Evolutionary conservation across 2,888 invertebrate species (phyloP).

Genomic region (Caenorhabditis sp.): DNA sequence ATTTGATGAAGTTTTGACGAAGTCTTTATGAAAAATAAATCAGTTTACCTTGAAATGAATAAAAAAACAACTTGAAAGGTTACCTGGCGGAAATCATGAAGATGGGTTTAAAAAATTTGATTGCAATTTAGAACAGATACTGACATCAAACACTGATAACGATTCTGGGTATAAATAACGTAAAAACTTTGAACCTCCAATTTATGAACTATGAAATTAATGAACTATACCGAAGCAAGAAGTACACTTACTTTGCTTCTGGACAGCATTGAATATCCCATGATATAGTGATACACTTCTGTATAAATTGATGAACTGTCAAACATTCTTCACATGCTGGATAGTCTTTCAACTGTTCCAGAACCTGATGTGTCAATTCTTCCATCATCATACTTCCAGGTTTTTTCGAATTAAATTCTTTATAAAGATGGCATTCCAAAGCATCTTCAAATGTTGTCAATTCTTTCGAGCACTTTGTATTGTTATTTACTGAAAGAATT

Average conservation of each 20-base stretch:
- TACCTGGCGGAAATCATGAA: no score
- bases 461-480: slow-evolving; percentile 25
- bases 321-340: slow-evolving; percentile 22
- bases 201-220: no score
- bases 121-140: no score
- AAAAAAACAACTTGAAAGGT: no score
- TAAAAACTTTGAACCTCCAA: no score
- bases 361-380: slow-evolving; percentile 24
- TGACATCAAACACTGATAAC: no score
- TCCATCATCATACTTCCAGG: slow-evolving; percentile 18
- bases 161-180: no score
- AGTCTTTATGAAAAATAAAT: no score
- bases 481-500: slow-evolving; percentile 22
- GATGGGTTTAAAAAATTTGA: no score
- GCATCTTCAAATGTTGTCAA: slow-evolving; percentile 23
- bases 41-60: no score
- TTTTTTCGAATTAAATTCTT: slow-evolving; percentile 33
- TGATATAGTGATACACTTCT: slow-evolving; percentile 28
- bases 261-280: slow-evolving; percentile 35
- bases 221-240: no score
- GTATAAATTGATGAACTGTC: slow-evolving; percentile 25
- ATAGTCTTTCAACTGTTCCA: slow-evolving; percentile 27
- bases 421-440: slow-evolving; percentile 26
- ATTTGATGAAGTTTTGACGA: no score
- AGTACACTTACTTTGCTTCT: slow-evolving; percentile 33